Base-by-base conservation (phyloP, 1,140 invertebrate species). In the Scaptodrosophila lebanonensis region DNA sequence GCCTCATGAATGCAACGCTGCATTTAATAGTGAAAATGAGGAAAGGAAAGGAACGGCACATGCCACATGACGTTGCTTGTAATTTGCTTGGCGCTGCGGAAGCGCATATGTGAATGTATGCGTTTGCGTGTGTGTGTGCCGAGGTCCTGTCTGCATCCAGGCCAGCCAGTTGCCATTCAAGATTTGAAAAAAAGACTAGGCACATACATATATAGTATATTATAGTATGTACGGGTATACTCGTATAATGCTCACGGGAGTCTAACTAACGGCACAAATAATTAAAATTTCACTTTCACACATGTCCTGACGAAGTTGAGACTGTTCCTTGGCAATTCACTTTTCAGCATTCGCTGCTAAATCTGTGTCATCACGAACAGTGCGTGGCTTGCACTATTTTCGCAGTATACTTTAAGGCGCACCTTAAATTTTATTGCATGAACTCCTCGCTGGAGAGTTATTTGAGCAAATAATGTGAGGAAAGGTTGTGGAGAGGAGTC, bases 61-160 rank as follows among this genome's bases (percentile, higher is more conserved):
- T 58, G 66, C 76, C 70, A 75, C 75, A 82, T 82, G 75, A 82
- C 75, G 75, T 70, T 82, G 75, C 75, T 83, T 82, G 76, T 82
- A 82, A 82, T 82, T 82, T 83, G 66, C 58, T 79, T 66, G 47
- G 58, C 60, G 58, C 47, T 45, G 57, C 49, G 54, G n/a, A n/a
- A 67, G 64, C 65, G 61, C 38, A 51, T 64, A 59, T 13, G 43
- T 32, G 39, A 30, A n/a, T 62, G 43, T 40, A 52, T 43, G 53
- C 30, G 44, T 48, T 47, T 67, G 64, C 54, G 72, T 66, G 59
- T 82, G 53, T 79, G 67, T 72, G 65, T 65, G n/a, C n/a, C n/a
- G n/a, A n/a, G n/a, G 53, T 77, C 66, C 67, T 79, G 75, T 82
- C 61, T 75, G 62, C 53, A 82, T 82, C 67, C 72, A 73, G 73